Conservation (phyloP, 2,888 invertebrate species). For the Cinara cedri region DNA sequence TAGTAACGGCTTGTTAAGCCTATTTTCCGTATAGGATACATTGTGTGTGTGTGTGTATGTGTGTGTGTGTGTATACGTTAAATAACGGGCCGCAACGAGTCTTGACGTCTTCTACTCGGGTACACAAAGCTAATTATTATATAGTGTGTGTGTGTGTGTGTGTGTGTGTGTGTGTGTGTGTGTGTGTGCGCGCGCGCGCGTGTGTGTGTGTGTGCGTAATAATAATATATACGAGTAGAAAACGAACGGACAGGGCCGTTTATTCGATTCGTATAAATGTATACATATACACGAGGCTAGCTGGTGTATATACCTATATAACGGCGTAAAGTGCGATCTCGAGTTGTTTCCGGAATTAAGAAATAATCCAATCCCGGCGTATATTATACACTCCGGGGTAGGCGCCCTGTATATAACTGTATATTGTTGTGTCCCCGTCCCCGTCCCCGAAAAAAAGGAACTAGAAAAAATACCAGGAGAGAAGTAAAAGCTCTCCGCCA, state of each 20-base stretch:
- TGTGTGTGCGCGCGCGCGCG: too few species aligned
- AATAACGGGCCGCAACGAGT: conserved; percentile 48
- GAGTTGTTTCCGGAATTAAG: not conserved
- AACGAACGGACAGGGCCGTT: conserved; percentile 8
- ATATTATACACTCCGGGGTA: not conserved
- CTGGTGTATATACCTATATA: too few species aligned
- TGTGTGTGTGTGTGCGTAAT: too few species aligned
- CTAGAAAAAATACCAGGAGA: not conserved
- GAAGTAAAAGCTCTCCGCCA: too few species aligned
- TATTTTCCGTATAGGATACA: conserved; percentile 13
- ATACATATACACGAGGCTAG: too few species aligned
- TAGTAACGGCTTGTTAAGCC: conserved; percentile 54
- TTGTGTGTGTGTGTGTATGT: too few species aligned
- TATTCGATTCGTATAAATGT: conserved; percentile 7
- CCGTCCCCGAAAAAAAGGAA: not conserved
- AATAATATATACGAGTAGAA: conserved; percentile 10
- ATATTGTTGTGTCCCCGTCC: too few species aligned
- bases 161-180: too few species aligned
- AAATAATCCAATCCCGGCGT: conserved; percentile 13
- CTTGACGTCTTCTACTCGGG: conserved; percentile 50
- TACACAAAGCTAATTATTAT: conserved; percentile 42
- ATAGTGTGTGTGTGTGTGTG: too few species aligned
- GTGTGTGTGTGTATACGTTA: conserved; percentile 30
- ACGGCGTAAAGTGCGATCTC: not conserved
- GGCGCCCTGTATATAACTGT: not conserved